phyloP scores from a whole-genome alignment of 2,113 vertebrate genomes.

The Syngnathus typhle region DNA sequence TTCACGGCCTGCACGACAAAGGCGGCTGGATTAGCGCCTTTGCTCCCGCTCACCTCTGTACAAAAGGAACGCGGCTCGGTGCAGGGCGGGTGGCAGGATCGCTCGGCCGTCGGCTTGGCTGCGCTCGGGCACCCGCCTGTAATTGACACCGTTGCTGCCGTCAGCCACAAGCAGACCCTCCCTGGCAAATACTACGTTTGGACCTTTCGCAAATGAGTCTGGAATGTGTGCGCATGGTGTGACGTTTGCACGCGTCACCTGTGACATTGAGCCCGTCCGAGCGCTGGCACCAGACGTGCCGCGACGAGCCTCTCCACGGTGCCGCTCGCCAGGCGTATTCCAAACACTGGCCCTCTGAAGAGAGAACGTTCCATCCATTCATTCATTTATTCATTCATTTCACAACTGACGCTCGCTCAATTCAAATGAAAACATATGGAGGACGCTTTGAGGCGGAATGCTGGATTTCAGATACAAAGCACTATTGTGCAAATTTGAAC shows the following conservation, averaged over 20 bases:
- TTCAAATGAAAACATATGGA: not conserved
- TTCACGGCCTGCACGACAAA: too few relatives aligned
- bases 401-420: too few relatives aligned
- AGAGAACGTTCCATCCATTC: slow-evolving; percentile 2
- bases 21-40: too few relatives aligned
- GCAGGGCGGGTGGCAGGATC: slow-evolving; percentile 90
- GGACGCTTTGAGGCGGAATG: not conserved
- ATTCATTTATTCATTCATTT: too few relatives aligned
- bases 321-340: slow-evolving; percentile 90
- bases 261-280: slow-evolving; percentile 94
- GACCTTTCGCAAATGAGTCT: not conserved
- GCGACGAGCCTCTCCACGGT: slow-evolving; percentile 83
- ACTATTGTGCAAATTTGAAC: slow-evolving; percentile 59
- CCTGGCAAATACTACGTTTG: too few relatives aligned
- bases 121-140: slow-evolving; percentile 84
- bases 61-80: slow-evolving; percentile 83
- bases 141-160: slow-evolving; percentile 38
- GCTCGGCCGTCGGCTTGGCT: slow-evolving; percentile 80
- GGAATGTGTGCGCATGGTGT: not conserved
- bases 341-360: slow-evolving; percentile 84
- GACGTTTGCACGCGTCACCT: slow-evolving; percentile 64
- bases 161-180: too few relatives aligned
- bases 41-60: slow-evolving; percentile 81
- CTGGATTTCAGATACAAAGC: not conserved
- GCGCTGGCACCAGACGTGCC: slow-evolving; percentile 91